phyloP scores from a whole-genome alignment of 35 echinoderm and acorn worm species.

The Patiria miniata region DNA sequence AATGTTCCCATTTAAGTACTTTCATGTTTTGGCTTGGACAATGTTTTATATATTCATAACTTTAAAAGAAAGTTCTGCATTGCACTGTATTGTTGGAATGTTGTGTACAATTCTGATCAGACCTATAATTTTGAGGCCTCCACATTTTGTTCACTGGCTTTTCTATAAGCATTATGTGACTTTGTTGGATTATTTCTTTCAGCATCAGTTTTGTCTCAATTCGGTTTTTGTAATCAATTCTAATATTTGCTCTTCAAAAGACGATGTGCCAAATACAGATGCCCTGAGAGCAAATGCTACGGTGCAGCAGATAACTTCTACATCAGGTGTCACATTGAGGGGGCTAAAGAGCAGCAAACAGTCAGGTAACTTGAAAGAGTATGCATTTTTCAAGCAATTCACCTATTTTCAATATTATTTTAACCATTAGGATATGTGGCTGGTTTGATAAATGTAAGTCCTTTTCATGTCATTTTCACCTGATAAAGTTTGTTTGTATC shows the following conservation, averaged over 20 bases:
- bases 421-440: background rate
- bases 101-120: no score
- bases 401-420: background rate
- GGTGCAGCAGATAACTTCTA: conserved; percentile 56
- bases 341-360: conserved; percentile 51
- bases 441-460: background rate
- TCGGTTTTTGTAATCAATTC: no score
- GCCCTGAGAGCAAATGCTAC: conserved; percentile 39
- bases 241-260: background rate
- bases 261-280: conserved; percentile 59
- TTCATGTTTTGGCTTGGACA: no score
- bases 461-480: background rate
- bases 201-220: no score
- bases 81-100: no score
- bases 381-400: background rate
- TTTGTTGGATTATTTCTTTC: no score
- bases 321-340: conserved; percentile 54
- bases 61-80: no score
- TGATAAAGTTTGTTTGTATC: background rate
- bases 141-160: no score
- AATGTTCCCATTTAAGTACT: no score
- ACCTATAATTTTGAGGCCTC: no score
- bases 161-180: no score
- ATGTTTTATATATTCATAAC: no score
- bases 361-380: conserved; percentile 32